Evolutionary conservation across 2,797 vertebrate species (phyloP).

Genomic region (Catharus ustulatus): DNA sequence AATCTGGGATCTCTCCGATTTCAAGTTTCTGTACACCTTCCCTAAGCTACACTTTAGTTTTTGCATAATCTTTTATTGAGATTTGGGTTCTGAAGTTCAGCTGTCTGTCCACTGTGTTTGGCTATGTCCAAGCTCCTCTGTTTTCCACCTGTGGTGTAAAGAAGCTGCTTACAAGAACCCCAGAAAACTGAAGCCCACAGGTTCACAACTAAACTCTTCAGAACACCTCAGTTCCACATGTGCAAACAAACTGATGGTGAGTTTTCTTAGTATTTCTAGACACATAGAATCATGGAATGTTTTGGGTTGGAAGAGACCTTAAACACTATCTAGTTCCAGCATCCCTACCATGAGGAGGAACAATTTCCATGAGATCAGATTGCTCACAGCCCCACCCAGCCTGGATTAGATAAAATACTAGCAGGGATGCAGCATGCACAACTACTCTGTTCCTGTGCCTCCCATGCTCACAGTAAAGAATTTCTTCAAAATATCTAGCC

Average conservation of each 20-base stretch:
- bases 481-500: background rate
- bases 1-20: background rate
- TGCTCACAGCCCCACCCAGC: background rate
- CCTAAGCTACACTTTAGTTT: background rate
- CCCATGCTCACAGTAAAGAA: background rate
- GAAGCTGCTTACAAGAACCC: background rate
- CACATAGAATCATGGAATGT: background rate
- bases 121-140: background rate
- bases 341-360: background rate
- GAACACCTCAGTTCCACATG: rapidly evolving
- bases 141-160: background rate
- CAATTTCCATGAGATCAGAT: background rate
- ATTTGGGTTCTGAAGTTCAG: background rate
- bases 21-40: background rate
- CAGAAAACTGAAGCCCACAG: background rate
- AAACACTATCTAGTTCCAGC: background rate
- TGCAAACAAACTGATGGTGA: background rate
- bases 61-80: background rate
- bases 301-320: background rate
- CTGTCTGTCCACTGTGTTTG: background rate
- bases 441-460: background rate
- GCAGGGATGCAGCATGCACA: background rate
- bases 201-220: background rate
- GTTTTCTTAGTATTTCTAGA: background rate
- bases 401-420: background rate